Percentiles rank a stretch among this genome's conserved stretches.
Conservation (phyloP, 2,113 vertebrate genomes). For the Xiphophorus hellerii region DNA sequence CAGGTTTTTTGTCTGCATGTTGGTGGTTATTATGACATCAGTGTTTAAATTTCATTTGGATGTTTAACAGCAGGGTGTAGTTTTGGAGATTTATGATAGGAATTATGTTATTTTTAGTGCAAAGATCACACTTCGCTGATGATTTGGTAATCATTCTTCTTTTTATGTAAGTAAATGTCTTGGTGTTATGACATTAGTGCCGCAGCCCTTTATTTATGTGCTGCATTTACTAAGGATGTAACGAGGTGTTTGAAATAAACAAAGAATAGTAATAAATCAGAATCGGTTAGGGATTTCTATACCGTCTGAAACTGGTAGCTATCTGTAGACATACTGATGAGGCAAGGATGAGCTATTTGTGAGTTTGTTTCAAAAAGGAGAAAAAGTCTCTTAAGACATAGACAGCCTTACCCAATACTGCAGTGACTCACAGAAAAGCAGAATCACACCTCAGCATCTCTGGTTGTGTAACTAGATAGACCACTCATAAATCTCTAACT, state of each 20-base stretch:
- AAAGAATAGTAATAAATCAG: neutral
- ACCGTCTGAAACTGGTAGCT: neutral
- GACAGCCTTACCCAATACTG: neutral
- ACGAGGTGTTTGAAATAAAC: neutral
- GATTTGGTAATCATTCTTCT: neutral
- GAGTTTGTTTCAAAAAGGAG: no score
- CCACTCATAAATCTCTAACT: slow-evolving; percentile 9
- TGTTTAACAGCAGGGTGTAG: neutral
- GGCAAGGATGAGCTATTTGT: no score
- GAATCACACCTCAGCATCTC: neutral
- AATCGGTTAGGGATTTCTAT: neutral
- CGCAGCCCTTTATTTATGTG: neutral
- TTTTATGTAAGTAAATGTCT: neutral
- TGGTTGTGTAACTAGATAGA: slow-evolving; percentile 1
- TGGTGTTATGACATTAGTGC: neutral
- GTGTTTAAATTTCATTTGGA: slow-evolving; percentile 2
- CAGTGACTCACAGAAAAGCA: slow-evolving; percentile 35
- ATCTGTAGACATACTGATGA: neutral
- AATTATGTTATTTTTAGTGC: neutral
- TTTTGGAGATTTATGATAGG: slow-evolving; percentile 8
- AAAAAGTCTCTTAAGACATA: neutral
- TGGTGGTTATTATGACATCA: neutral
- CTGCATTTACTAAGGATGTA: neutral
- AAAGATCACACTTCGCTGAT: slow-evolving; percentile 3
- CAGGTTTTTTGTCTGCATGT: neutral